These are phyloP conservation scores for Brotula barbata DNA, from an alignment of 2,797 vertebrate species.

Conservation along the genomic window DNA sequence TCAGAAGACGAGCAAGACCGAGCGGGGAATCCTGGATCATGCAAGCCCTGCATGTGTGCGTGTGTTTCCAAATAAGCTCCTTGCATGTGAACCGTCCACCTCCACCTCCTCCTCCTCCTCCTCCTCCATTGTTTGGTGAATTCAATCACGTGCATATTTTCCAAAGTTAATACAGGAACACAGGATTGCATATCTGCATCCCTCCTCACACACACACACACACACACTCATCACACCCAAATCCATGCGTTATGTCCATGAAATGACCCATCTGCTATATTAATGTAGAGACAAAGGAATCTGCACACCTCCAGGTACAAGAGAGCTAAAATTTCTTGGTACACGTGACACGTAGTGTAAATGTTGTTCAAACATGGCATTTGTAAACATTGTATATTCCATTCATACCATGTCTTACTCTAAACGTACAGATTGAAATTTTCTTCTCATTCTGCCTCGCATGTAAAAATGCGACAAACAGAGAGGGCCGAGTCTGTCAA, in stretches of 20 bases:
- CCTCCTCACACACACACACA: background rate
- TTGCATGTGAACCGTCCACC: conserved; percentile 50
- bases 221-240: too few species aligned
- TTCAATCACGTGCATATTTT: conserved; percentile 24
- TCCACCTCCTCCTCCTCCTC: conserved; percentile 2
- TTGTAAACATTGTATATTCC: too few species aligned
- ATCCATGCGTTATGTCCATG: too few species aligned
- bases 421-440: too few species aligned
- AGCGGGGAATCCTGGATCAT: conserved; percentile 30
- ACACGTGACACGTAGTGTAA: too few species aligned
- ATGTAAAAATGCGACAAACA: background rate
- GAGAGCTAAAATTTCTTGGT: too few species aligned
- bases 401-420: too few species aligned
- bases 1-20: conserved; percentile 37
- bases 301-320: too few species aligned
- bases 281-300: conserved; percentile 40
- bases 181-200: background rate
- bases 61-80: conserved; percentile 37
- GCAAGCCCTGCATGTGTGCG: conserved; percentile 6
- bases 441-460: too few species aligned
- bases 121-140: conserved; percentile 21
- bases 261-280: conserved; percentile 31
- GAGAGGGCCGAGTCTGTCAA: conserved; percentile 32
- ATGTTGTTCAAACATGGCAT: too few species aligned
- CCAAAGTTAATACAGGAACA: conserved; percentile 11